Evolutionary conservation across 2,888 invertebrate genomes (phyloP).

Genomic region (Xestia c-nigrum): DNA sequence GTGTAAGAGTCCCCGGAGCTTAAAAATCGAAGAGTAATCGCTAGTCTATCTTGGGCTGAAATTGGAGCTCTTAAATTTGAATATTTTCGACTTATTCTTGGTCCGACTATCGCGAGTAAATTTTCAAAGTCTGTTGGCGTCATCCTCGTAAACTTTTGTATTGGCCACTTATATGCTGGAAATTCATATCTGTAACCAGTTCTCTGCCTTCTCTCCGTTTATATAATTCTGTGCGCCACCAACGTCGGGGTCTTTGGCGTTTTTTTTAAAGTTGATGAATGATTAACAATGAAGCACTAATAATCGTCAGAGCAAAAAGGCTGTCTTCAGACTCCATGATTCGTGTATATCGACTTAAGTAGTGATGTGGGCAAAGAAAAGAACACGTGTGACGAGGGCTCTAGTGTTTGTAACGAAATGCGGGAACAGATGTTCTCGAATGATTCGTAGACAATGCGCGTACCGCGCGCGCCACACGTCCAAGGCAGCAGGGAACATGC

Average conservation of each 20-base stretch:
- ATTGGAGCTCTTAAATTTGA: slow-evolving; percentile 20
- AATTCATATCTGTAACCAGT: slow-evolving; percentile 35
- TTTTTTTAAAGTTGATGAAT: slow-evolving; percentile 10
- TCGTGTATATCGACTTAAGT: slow-evolving; percentile 16
- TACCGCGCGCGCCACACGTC: slow-evolving; percentile 40
- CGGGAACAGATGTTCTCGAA: slow-evolving; percentile 30
- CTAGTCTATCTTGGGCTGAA: slow-evolving; percentile 18
- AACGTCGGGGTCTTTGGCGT: slow-evolving; percentile 8
- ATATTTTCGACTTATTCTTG: too few species aligned
- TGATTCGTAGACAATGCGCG: slow-evolving; percentile 38
- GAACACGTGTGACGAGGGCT: slow-evolving; percentile 18
- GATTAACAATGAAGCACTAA: neutral
- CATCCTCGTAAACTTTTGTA: slow-evolving; percentile 27
- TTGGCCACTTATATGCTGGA: slow-evolving; percentile 34
- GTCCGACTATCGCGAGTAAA: too few species aligned
- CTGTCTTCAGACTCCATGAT: slow-evolving; percentile 13
- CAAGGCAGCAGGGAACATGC: neutral
- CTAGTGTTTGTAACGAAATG: slow-evolving; percentile 5
- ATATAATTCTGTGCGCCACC: slow-evolving; percentile 34
- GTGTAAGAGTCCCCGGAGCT: slow-evolving; percentile 15
- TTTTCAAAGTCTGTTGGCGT: slow-evolving; percentile 12
- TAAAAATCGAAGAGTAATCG: slow-evolving; percentile 20
- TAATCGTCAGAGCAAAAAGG: neutral
- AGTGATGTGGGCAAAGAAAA: slow-evolving; percentile 13
- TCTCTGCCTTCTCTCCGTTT: slow-evolving; percentile 37